A percentile compares a stretch with the other conserved stretches of the same genome.
These are phyloP conservation scores for Caenorhabditis elegans DNA, from an alignment of 1,140 invertebrate genomes.

Conservation along the genomic window WBcel235 BX284605.5:10224501-10225000, in stretches of 20 bases:
- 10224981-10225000: too few relatives aligned
- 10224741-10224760: conserved; percentile 85
- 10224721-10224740: conserved; percentile 73
- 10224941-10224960: too few relatives aligned
- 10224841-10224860: not conserved
- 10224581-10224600: conserved; percentile 74
- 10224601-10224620: conserved; percentile 74
- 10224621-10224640: conserved; percentile 78
- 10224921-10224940: too few relatives aligned
- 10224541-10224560: conserved; percentile 62
- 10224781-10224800: conserved; percentile 71
- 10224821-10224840: conserved; percentile 69
- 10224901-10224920: not conserved
- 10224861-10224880: not conserved
- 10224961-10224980: too few relatives aligned
- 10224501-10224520: conserved; percentile 73
- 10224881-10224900: too few relatives aligned
- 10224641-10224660: conserved; percentile 87
- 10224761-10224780: conserved; percentile 81
- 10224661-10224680: conserved; percentile 73
- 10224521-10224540: conserved; percentile 49
- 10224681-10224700: too few relatives aligned
- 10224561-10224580: conserved; percentile 68
- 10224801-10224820: conserved; percentile 79
- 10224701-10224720: not conserved